Percentiles rank a stretch among this genome's conserved stretches.
phyloP scores from a whole-genome alignment of 1,140 invertebrate species.

The Orchesella cincta region DNA sequence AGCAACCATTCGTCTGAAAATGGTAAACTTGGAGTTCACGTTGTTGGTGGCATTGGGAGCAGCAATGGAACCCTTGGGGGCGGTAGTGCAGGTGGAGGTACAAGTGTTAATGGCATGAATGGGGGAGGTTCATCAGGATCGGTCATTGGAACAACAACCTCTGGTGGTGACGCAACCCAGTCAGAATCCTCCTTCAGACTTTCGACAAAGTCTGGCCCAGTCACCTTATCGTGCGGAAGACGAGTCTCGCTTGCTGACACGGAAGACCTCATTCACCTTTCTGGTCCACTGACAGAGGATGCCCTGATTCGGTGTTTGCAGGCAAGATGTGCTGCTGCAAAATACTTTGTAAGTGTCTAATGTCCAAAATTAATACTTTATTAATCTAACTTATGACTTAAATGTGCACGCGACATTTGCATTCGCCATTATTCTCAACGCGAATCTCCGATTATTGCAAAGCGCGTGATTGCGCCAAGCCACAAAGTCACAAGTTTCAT shows the following conservation, averaged over 20 bases:
- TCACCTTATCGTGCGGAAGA: conserved; percentile 10
- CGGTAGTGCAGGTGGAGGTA: background rate
- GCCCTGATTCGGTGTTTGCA: conserved; percentile 87
- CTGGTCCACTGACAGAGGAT: conserved; percentile 89
- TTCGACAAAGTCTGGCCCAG: conserved; percentile 33
- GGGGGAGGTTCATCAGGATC: conserved; percentile 42
- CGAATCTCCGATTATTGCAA: no score
- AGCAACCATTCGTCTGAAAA: conserved; percentile 10
- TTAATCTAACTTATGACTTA: no score
- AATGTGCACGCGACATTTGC: no score
- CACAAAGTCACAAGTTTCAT: no score
- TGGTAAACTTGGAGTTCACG: conserved; percentile 8
- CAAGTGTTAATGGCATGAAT: conserved; percentile 29
- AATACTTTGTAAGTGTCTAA: conserved; percentile 87
- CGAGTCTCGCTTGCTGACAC: conserved; percentile 59
- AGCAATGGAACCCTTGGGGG: conserved; percentile 11
- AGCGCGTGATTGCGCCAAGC: no score
- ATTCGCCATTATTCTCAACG: no score
- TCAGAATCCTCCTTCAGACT: conserved; percentile 46
- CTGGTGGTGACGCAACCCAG: conserved; percentile 42
- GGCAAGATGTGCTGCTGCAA: conserved; percentile 78
- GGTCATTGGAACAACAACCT: conserved; percentile 43
- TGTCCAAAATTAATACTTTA: no score
- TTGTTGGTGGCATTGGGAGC: conserved; percentile 4
- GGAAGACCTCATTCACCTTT: conserved; percentile 87